Base-by-base conservation (phyloP, 2,113 vertebrate species). In the Mustela lutreola region DNA sequence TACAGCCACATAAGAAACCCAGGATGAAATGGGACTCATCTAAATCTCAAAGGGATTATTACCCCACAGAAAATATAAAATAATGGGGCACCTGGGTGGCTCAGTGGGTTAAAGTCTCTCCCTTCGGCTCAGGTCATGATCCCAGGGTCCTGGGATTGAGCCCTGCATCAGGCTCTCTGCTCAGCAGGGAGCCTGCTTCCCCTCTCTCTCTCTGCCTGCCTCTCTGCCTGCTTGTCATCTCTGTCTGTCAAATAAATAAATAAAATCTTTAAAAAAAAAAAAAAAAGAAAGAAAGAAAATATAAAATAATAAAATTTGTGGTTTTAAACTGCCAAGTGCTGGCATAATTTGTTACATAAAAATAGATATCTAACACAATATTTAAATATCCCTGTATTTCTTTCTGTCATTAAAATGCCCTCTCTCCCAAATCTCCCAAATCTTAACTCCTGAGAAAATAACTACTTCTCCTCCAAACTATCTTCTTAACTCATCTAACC, bases 361-460 rank as follows among this genome's bases (percentile, higher is more conserved):
- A 94, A 96, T 67, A 96, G 28, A 31, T 56, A 96, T 28, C 39
- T 39, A 89, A 50, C 7, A 87, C 24, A 48, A 56, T 53, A 24
- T 28, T 87, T 81, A 71, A 94, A 85, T n/a, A 85, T 28, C 22
- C 39, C 8, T 3, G 48, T 42, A 56, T 45, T 90, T 89, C 33
- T 81, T 65, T 63, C 33, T 75, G 31, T 39, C 58, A 91, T 87
- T 92, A 91, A 96, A 94, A 88, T 73, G 53, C 2, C 33, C 67
- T 70, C 33, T 70, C 75, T 45, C 56, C 56, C 56, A 76, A 76
- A 76, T 18, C n/a, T n/a, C 73, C 42, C 39, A 76, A 76, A 76
- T 76, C 67, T 70, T 70, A 70, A 70, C 67, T 70, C 33, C 33
- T n/a, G 14, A 67, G 31, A 70, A 36, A 70, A 33, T 70, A 70